These are phyloP conservation scores for Sceloporus undulatus DNA, from an alignment of 2,113 vertebrate species.

Conservation along the genomic window DNA sequence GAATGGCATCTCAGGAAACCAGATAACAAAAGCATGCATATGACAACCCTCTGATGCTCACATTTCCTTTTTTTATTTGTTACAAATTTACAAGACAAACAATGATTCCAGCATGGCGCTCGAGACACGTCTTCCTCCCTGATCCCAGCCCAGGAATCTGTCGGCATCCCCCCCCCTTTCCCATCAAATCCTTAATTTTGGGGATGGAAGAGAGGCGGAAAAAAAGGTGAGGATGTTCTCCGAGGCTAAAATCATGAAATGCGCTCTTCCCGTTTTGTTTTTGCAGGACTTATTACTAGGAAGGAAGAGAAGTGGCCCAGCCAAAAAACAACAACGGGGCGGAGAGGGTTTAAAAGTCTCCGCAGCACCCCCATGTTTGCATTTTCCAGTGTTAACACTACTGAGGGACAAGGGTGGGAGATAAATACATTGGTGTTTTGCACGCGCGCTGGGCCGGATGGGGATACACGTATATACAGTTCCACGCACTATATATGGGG, in stretches of 20 bases:
- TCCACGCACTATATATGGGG: constrained; percentile 15
- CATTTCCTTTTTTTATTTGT: constrained; percentile 64
- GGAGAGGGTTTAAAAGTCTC: background rate
- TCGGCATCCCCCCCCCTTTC: constrained; percentile 30
- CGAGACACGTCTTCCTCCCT: constrained; percentile 26
- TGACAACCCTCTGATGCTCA: constrained; percentile 52
- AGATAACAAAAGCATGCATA: background rate
- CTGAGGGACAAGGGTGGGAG: background rate
- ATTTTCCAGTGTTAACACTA: constrained; percentile 45
- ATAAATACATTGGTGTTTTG: constrained; percentile 33
- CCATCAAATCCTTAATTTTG: background rate
- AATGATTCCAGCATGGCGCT: constrained; percentile 2
- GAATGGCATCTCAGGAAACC: no score
- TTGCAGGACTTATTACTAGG: no score
- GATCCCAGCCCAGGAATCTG: background rate
- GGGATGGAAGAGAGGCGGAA: no score
- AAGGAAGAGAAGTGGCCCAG: background rate
- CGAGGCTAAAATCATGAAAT: no score
- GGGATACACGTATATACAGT: background rate
- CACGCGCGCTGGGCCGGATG: background rate
- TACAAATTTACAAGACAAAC: constrained; percentile 69
- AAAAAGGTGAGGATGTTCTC: background rate
- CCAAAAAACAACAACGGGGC: no score
- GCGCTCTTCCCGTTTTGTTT: no score
- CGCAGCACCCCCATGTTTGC: background rate